Evolutionary conservation across 1,140 invertebrate genomes (phyloP).

Genomic region (Propsilocerus akamusi): DNA sequence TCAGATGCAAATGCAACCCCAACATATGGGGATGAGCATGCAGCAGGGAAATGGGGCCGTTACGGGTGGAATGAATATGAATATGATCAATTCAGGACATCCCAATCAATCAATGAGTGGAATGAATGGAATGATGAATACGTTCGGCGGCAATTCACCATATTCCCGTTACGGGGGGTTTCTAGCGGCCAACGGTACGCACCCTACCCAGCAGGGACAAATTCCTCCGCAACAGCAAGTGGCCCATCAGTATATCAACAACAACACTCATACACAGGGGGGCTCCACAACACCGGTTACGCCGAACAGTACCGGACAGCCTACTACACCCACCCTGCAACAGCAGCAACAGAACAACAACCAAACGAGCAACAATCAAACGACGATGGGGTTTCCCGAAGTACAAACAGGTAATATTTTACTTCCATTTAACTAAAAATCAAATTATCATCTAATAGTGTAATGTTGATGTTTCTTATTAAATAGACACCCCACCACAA

Average conservation of each 20-base stretch:
- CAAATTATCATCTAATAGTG: background rate
- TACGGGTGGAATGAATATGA: constrained; percentile 1
- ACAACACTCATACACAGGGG: constrained; percentile 8
- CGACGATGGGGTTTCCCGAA: constrained; percentile 56
- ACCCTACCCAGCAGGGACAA: constrained; percentile 10
- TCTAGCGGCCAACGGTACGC: constrained; percentile 18
- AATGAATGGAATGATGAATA: constrained; percentile 7
- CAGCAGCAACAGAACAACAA: constrained; percentile 9
- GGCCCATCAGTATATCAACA: constrained; percentile 10
- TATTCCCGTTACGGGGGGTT: constrained; percentile 34
- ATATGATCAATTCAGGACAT: background rate
- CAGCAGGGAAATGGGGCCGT: constrained; percentile 15
- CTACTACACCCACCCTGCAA: constrained; percentile 1
- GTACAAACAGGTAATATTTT: constrained; percentile 52
- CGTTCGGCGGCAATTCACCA: constrained; percentile 23
- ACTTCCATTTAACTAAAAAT: too few species aligned
- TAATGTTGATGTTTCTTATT: background rate
- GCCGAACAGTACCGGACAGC: background rate
- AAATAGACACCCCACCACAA: constrained; percentile 59
- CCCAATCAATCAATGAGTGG: background rate
- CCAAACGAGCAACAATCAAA: constrained; percentile 16
- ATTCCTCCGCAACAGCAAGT: constrained; percentile 13
- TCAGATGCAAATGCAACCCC: background rate
- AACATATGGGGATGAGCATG: constrained; percentile 6
- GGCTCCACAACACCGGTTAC: background rate